Evolutionary conservation across 2,113 vertebrate species (phyloP), one percentile per base, ranked within the genome.

Genomic region (Saimiri boliviensis): DNA sequence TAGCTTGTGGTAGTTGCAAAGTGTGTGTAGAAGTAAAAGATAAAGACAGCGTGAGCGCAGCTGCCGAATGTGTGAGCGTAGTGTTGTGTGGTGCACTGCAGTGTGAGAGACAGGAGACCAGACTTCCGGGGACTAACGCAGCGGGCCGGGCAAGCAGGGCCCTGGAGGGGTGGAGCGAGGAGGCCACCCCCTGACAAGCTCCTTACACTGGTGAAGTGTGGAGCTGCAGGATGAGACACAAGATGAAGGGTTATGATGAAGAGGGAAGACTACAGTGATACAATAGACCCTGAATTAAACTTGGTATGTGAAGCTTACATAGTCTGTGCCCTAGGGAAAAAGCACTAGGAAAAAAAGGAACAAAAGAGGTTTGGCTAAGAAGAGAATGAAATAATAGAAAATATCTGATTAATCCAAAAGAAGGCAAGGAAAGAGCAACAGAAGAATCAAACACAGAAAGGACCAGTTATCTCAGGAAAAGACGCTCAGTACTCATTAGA

Each of bases 11-110:
- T 16, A n/a, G 71, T 27, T 58, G 60, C 52, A 4, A 66, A 49
- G 11, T 27, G 25, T 37, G 2, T 3, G 10, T 11, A 60, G 47
- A 30, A 20, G 16, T 47, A 7, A 68, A 30, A 86, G 45, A 6
- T 11, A 3, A 16, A 0, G 5, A 13, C 0, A 11, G 42, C 21
- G 0, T 37, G 2, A 19, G 47, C 49, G 11, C 49, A 52, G 49
- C 49, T 52, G 49, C 49, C 13, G 49, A 52, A 52, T 52, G 49
- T 52, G 49, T 17, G 16, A 52, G 14, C 4, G 11, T 52, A 52
- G 49, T 52, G 49, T 52, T 17, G 49, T 52, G 49, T 52, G 49
- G 14, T 5, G 14, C 49, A 5, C 49, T 52, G 49, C 49, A 52
- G 49, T 52, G 49, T 16, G 49, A 52, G 49, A 16, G 49, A 13